phyloP scores from a whole-genome alignment of 2,888 invertebrate species.

The Clepsis dumicolana region DNA sequence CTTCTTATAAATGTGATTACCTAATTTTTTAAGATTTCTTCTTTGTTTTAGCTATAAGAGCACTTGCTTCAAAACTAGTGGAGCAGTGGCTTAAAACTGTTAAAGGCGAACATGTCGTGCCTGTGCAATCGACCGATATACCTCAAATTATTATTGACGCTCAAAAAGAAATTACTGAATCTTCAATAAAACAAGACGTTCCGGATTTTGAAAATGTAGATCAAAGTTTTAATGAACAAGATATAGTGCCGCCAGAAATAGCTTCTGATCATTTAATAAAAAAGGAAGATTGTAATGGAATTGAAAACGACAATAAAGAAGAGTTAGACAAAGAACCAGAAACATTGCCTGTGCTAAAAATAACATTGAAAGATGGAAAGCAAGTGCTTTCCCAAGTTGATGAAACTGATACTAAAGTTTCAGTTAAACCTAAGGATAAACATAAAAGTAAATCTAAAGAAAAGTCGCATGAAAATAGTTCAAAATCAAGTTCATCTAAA shows the following conservation, averaged over 20 bases:
- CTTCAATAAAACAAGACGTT: conserved; percentile 50
- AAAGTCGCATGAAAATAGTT: conserved; percentile 81
- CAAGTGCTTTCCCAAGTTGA: conserved; percentile 88
- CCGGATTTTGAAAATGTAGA: conserved; percentile 45
- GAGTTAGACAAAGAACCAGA: conserved; percentile 64
- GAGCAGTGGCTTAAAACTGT: conserved; percentile 96
- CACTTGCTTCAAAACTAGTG: conserved; percentile 92
- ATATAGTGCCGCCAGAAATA: conserved; percentile 47
- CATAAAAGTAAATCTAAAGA: conserved; percentile 73
- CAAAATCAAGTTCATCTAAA: conserved; percentile 64
- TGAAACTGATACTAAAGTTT: conserved; percentile 66
- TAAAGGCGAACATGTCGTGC: conserved; percentile 89
- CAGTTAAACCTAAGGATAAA: conserved; percentile 68
- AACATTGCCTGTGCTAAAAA: conserved; percentile 83
- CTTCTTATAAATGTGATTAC: background rate
- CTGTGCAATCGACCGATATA: conserved; percentile 71
- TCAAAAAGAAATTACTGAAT: conserved; percentile 56
- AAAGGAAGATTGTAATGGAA: conserved; percentile 33
- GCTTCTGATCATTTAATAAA: conserved; percentile 43
- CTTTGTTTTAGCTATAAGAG: conserved; percentile 89
- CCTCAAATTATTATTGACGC: conserved; percentile 69
- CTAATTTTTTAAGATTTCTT: conserved; percentile 44
- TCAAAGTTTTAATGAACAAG: conserved; percentile 49
- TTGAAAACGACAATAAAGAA: conserved; percentile 49
- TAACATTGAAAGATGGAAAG: conserved; percentile 90